Evolutionary conservation across 2,113 vertebrate genomes (phyloP), one percentile per base, ranked within the genome.

Genomic region (Arizona elegans): DNA sequence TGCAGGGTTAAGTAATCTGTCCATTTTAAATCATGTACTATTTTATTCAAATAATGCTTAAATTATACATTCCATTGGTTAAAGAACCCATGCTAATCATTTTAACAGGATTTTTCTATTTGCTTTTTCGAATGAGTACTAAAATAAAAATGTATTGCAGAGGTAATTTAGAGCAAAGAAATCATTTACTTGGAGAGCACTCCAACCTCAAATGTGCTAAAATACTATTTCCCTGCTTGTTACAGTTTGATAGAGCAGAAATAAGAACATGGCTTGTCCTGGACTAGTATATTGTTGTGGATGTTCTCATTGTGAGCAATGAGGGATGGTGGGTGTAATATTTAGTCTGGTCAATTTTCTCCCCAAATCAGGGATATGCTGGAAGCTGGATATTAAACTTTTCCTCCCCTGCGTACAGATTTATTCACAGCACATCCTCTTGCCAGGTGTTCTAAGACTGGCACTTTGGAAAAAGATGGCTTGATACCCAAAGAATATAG

Each of bases 61-160:
- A 81, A 81, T 81, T 81, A 81, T 81, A 81, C 70, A 81, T 43
- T 38, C 0, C 6, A 38, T 81, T 81, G 3, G 7, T 43, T 81
- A 96, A 96, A 91, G 95, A 94, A 94, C 89, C 65, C 88, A 92
- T 24, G 38, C 92, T 94, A 94, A 95, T 93, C 15, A n/a, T 75
- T n/a, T 33, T 96, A 93, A 94, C 87, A 94, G 29, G 88, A 93
- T 96, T 92, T 87, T 59, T 58, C 96, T 93, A 59, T 81, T 81
- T 38, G 33, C 70, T 38, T 81, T 81, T 81, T 81, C 93, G 70
- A 62, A 62, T 47, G 96, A 65, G 93, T 96, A 55, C 88, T 95
- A 91, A 90, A 54, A 26, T 86, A 91, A 91, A 87, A 96, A 96
- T 88, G 96, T 97, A 95, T 95, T 94, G 92, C 54, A 19, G 90